Percentiles rank a stretch among this genome's conserved stretches.
Evolutionary conservation across 2,113 vertebrate species (phyloP).

Genomic region (Syrmaticus mikado): DNA sequence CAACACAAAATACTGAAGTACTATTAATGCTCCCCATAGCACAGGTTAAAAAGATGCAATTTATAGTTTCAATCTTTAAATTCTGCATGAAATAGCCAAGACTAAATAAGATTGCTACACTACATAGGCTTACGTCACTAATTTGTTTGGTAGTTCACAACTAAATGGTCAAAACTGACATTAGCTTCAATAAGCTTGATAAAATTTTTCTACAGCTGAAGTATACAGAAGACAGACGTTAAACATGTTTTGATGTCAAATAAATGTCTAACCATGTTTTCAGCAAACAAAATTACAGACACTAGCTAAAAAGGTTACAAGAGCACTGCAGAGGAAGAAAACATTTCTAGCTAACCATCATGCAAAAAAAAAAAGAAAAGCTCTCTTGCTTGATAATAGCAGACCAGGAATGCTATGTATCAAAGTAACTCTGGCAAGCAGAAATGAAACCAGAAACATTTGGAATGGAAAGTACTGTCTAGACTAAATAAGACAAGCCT

Average conservation of each 20-base stretch:
- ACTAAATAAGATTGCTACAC: background rate
- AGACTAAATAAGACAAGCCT: conserved; percentile 60
- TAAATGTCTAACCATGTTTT: background rate
- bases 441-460: background rate
- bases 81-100: background rate
- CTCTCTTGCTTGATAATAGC: conserved; percentile 20
- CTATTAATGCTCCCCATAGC: background rate
- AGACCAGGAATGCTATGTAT: conserved; percentile 13
- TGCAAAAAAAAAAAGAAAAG: background rate
- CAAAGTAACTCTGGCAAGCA: conserved; percentile 37
- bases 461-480: conserved; percentile 34
- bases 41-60: background rate
- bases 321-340: background rate
- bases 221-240: background rate
- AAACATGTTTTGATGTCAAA: background rate
- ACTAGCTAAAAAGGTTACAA: background rate
- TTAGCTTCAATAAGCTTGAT: background rate
- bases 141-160: background rate
- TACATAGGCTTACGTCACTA: background rate
- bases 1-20: background rate
- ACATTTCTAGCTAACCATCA: background rate
- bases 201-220: background rate
- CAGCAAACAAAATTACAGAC: background rate
- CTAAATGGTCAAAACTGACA: background rate
- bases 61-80: background rate